These are phyloP conservation scores for Cenopis cana DNA, from an alignment of 2,888 invertebrate genomes.

Conservation along the genomic window DNA sequence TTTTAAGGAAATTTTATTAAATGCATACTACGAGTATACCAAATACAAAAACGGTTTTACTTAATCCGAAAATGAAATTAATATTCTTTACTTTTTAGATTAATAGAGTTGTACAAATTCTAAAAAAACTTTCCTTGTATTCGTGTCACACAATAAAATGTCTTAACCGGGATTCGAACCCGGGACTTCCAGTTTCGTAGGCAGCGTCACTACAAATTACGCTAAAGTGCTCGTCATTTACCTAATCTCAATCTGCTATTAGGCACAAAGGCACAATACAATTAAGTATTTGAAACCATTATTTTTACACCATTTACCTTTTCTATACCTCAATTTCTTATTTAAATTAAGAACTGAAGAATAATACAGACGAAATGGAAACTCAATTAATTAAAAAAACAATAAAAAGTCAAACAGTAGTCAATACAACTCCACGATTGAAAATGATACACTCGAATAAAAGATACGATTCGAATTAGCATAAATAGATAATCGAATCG, in stretches of 20 bases:
- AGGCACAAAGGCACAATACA: background rate
- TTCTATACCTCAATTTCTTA: constrained; percentile 9
- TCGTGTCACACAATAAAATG: too few species aligned
- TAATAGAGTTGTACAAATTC: too few species aligned
- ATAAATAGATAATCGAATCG: constrained; percentile 56
- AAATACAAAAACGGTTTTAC: too few species aligned
- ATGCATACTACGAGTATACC: too few species aligned
- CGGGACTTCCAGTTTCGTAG: too few species aligned
- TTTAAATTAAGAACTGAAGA: constrained; percentile 13
- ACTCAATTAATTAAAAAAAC: constrained; percentile 36
- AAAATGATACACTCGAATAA: constrained; percentile 52
- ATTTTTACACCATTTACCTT: background rate
- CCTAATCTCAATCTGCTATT: background rate
- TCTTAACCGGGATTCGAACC: too few species aligned
- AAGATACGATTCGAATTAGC: constrained; percentile 52
- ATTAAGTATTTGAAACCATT: background rate
- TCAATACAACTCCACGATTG: constrained; percentile 57
- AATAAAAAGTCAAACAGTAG: constrained; percentile 61
- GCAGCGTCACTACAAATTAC: too few species aligned
- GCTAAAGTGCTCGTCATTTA: too few species aligned
- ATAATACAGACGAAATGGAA: constrained; percentile 5
- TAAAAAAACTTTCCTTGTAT: too few species aligned
- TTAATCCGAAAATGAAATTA: too few species aligned
- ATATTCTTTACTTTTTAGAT: too few species aligned
- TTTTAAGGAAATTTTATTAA: too few species aligned